Evolutionary conservation across 1,140 invertebrate species (phyloP).

Genomic region (Babylonia areolata): DNA sequence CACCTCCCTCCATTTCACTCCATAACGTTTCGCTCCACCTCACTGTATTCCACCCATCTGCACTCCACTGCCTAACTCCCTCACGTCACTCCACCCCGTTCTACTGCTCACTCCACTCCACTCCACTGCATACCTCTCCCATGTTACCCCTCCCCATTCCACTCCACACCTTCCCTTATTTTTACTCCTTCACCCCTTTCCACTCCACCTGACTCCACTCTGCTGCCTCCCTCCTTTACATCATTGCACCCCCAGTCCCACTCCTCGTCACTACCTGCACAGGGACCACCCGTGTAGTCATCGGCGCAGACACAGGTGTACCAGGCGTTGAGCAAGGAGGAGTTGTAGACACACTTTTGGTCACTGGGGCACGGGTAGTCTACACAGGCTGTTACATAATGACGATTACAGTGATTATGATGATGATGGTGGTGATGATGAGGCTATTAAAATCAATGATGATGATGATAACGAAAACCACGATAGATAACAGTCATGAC

Average conservation of each 20-base stretch:
- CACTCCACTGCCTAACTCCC: no score
- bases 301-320: background rate
- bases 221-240: no score
- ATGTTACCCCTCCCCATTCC: no score
- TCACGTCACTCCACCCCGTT: no score
- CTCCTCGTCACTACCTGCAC: background rate
- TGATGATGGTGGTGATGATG: background rate
- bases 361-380: background rate
- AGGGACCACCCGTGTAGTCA: background rate
- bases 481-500: background rate
- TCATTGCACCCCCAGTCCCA: no score
- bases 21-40: background rate
- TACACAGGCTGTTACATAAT: background rate
- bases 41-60: no score
- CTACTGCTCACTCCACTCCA: no score
- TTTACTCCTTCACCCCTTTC: no score
- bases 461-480: background rate
- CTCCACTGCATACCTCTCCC: no score
- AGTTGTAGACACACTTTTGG: background rate
- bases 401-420: background rate
- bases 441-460: background rate
- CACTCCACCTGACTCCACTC: no score
- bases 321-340: background rate
- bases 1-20: no score
- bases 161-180: no score